Percentiles rank a stretch among this genome's conserved stretches.
phyloP scores from a whole-genome alignment of 1,140 invertebrate species.

The Tetraneura akinire region DNA sequence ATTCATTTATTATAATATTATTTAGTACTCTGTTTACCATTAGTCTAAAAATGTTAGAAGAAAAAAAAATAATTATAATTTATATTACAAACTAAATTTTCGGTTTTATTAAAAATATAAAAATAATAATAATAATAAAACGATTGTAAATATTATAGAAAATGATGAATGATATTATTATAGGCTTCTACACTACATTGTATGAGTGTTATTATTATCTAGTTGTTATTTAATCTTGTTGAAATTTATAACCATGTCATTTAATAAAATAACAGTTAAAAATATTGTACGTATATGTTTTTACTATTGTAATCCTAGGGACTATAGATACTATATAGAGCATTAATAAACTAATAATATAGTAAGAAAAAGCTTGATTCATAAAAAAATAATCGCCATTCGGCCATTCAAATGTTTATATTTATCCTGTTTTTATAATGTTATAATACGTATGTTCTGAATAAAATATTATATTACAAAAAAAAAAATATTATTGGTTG shows the following conservation, averaged over 20 bases:
- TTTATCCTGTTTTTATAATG: conserved; percentile 38
- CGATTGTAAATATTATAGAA: conserved; percentile 21
- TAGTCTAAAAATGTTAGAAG: conserved; percentile 23
- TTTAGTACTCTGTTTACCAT: conserved; percentile 40
- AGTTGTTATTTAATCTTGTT: conserved; percentile 50
- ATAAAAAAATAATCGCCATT: not conserved
- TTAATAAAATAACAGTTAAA: conserved; percentile 34
- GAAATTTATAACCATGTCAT: conserved; percentile 24
- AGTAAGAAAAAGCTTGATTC: conserved; percentile 8
- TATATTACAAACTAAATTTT: not conserved
- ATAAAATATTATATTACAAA: conserved; percentile 42
- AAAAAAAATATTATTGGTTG: not conserved
- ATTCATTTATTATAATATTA: conserved; percentile 31
- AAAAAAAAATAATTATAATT: conserved; percentile 18
- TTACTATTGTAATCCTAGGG: conserved; percentile 28
- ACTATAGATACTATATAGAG: too few relatives aligned
- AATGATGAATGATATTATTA: conserved; percentile 27
- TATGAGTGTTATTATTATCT: conserved; percentile 38
- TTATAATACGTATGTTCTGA: conserved; percentile 19
- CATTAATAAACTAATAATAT: conserved; percentile 2
- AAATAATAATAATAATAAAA: too few relatives aligned
- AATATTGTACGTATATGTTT: not conserved
- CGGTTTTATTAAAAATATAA: conserved; percentile 25
- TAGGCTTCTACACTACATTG: conserved; percentile 49
- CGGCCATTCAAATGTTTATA: conserved; percentile 23